Evolutionary conservation across 2,113 vertebrate species (phyloP), one percentile per base, ranked within the genome.

Genomic region (Dendropsophus ebraccatus): DNA sequence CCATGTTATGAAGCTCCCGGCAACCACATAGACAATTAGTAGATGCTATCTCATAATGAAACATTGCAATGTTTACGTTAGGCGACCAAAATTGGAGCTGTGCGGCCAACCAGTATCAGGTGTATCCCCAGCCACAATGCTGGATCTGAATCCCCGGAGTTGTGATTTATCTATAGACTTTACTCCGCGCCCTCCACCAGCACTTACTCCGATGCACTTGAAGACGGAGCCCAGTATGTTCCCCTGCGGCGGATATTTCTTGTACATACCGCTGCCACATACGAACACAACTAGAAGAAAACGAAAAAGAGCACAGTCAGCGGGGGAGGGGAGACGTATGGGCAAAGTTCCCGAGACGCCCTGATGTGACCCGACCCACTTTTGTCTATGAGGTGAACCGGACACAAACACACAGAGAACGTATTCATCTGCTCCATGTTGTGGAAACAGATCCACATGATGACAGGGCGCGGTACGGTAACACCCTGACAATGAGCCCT

Each of bases 191-290:
- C 12, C 25, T 65, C 19, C 37, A 8, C 9, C 41, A 25, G 14
- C 23, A 94, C 98, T 96, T 93, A 99, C 97, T 73, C 94, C 90
- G 0, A 97, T 93, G 91, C 98, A 99, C 37, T 91, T 96, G 91
- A 94, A 95, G 87, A 99, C 97, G 88, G 96, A 89, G 88, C 94
- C 54, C 87, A 98, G 89, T 89, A 99, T 87, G 62, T 98, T 99
- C 86, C 98, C 98, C 92, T 97, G 92, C 2, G 96, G 96, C 47
- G 97, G 97, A 49, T 87, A 92, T 91, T 94, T 97, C 90, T 94
- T 96, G 92, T 99, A 99, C 81, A 97, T 87, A 70, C 93, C 90
- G 88, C 96, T 98, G 90, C 98, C 98, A 88, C 94, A 90, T 82
- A 95, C 92, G 91, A 99, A 99, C 77, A 99, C 97, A 88, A 95